phyloP scores from a whole-genome alignment of 2,888 invertebrate genomes.

The Proisotoma minuta region DNA sequence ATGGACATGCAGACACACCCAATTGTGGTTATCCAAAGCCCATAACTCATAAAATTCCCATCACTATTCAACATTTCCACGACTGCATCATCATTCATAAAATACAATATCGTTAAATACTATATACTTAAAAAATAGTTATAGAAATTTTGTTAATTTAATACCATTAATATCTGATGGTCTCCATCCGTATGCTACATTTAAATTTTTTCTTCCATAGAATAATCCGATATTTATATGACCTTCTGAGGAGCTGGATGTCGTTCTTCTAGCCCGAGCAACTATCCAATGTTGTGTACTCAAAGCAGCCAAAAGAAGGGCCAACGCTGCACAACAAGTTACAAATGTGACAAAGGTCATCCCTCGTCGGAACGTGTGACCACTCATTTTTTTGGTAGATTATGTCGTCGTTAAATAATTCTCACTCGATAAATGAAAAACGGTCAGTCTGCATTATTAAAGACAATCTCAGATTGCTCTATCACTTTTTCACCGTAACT shows the following conservation, averaged over 20 bases:
- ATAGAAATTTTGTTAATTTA: too few relatives aligned
- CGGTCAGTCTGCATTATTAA: too few relatives aligned
- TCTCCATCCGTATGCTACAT: constrained; percentile 76
- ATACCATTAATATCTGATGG: constrained; percentile 72
- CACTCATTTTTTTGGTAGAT: constrained; percentile 39
- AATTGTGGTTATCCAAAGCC: constrained; percentile 72
- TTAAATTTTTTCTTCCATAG: constrained; percentile 74
- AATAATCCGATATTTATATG: constrained; percentile 79
- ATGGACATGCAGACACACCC: constrained; percentile 65
- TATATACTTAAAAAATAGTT: too few relatives aligned
- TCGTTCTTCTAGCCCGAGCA: constrained; percentile 65
- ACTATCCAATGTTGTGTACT: constrained; percentile 80
- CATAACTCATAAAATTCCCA: constrained; percentile 62
- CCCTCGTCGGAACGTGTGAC: constrained; percentile 61
- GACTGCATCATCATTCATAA: constrained; percentile 55
- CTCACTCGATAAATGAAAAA: too few relatives aligned
- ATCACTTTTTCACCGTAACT: too few relatives aligned
- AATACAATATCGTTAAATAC: too few relatives aligned
- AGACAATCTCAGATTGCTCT: constrained; percentile 11
- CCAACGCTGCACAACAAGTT: constrained; percentile 70
- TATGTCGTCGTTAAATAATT: too few relatives aligned
- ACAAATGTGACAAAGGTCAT: constrained; percentile 78
- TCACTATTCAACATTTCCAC: constrained; percentile 61
- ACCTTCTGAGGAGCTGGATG: constrained; percentile 66
- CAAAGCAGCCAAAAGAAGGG: constrained; percentile 71